phyloP scores from a whole-genome alignment of 1,140 invertebrate genomes.

The Dinoponera quadriceps region DNA sequence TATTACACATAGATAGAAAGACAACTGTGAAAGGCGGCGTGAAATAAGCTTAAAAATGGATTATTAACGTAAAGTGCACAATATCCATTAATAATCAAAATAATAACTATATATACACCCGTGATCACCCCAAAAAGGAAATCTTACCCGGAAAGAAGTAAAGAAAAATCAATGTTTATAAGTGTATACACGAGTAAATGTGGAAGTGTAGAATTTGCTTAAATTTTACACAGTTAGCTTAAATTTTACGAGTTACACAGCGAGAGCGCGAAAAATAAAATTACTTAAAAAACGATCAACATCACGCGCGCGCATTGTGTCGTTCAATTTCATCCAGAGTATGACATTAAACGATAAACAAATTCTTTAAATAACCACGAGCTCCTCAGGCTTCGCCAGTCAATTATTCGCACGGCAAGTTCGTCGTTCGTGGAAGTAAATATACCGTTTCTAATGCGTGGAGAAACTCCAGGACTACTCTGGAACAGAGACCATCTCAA shows the following conservation, averaged over 20 bases:
- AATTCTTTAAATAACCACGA: not conserved
- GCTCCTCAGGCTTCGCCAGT: not conserved
- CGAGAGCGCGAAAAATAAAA: no score
- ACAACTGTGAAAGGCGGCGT: slow-evolving; percentile 58
- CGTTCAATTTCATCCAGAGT: no score
- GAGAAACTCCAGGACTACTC: slow-evolving; percentile 1
- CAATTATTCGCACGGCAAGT: slow-evolving; percentile 19
- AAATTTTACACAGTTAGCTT: no score
- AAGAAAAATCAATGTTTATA: no score
- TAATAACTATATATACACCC: slow-evolving; percentile 7
- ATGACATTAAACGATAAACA: not conserved
- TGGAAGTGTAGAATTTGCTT: no score
- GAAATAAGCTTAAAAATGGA: slow-evolving; percentile 16
- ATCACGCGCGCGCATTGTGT: no score
- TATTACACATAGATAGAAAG: slow-evolving; percentile 2
- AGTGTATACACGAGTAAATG: no score
- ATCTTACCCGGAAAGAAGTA: no score
- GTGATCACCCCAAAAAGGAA: no score
- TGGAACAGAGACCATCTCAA: slow-evolving; percentile 32
- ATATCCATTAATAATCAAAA: not conserved
- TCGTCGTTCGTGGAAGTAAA: not conserved
- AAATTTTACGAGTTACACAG: no score
- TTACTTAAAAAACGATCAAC: no score
- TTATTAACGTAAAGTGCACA: not conserved
- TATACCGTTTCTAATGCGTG: not conserved